Conservation (phyloP, 2,797 vertebrate species). For the Kryptopterus vitreolus region DNA sequence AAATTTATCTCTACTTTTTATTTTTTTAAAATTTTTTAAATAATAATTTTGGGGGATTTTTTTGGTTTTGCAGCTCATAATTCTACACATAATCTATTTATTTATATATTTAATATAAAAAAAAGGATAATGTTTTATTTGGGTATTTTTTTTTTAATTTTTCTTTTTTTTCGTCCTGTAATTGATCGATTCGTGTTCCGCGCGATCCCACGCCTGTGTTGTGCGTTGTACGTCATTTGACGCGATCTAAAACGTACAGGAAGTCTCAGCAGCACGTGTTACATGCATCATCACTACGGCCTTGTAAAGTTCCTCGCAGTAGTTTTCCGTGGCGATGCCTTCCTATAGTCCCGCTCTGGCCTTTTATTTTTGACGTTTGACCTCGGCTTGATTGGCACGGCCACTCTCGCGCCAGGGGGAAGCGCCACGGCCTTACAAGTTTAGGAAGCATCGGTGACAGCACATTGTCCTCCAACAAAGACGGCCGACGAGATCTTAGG, state of each 20-base stretch:
- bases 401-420: conserved; percentile 65
- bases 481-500: conserved; percentile 50
- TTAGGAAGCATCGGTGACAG: conserved; percentile 79
- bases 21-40: neutral
- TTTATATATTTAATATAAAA: neutral
- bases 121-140: too few relatives aligned
- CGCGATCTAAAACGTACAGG: conserved; percentile 2
- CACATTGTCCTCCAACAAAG: conserved; percentile 76
- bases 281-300: conserved; percentile 16
- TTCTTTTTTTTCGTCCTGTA: neutral
- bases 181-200: neutral
- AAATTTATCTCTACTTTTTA: too few relatives aligned
- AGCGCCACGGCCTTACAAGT: conserved; percentile 78
- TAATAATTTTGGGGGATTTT: neutral
- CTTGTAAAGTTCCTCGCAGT: conserved; percentile 9
- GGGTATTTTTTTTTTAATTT: too few relatives aligned
- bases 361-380: conserved; percentile 46
- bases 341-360: neutral
- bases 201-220: neutral
- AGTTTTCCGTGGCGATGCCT: conserved; percentile 20
- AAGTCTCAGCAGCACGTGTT: conserved; percentile 12
- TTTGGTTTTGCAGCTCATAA: neutral
- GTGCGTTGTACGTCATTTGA: neutral
- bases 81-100: neutral
- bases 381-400: conserved; percentile 65